A percentile compares a stretch with the other conserved stretches of the same genome.
phyloP scores from a whole-genome alignment of 2,888 invertebrate genomes.

The Bellardia pandia region DNA sequence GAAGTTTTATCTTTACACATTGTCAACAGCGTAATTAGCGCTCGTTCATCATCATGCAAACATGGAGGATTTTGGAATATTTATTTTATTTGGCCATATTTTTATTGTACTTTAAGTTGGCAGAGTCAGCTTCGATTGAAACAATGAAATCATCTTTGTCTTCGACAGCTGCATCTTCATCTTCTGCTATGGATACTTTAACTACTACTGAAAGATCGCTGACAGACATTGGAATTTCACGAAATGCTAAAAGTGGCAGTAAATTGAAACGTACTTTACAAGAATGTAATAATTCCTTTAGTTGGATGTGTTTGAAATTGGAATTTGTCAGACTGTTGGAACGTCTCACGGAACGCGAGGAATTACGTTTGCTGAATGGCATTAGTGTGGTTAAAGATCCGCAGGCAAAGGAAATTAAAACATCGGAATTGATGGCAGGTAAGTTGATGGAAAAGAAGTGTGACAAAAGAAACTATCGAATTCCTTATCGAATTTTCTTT shows the following conservation, averaged over 20 bases:
- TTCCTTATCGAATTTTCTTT: too few relatives aligned
- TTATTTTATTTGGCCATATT: conserved; percentile 77
- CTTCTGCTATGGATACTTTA: conserved; percentile 1
- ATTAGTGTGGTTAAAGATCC: conserved; percentile 89
- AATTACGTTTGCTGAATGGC: conserved; percentile 89
- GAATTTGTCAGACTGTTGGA: conserved; percentile 91
- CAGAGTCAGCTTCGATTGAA: conserved; percentile 76
- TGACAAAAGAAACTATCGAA: too few relatives aligned
- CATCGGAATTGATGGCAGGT: conserved; percentile 89
- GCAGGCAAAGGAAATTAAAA: conserved; percentile 86
- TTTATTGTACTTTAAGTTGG: conserved; percentile 76
- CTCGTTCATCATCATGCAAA: conserved; percentile 74
- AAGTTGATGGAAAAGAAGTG: conserved; percentile 23
- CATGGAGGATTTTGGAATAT: conserved; percentile 78
- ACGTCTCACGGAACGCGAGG: conserved; percentile 88
- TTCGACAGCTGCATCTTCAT: not conserved
- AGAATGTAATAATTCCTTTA: conserved; percentile 86
- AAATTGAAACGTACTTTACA: conserved; percentile 83
- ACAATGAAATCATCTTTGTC: conserved; percentile 29
- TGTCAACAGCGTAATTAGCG: conserved; percentile 28
- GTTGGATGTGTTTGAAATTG: conserved; percentile 91
- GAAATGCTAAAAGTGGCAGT: not conserved
- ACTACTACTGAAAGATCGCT: conserved; percentile 60
- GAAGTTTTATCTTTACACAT: conserved; percentile 26
- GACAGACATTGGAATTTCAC: conserved; percentile 48